A percentile compares a stretch with the other conserved stretches of the same genome.
These are phyloP conservation scores for Zaprionus bogoriensis DNA, from an alignment of 2,888 invertebrate genomes.

Conservation along the genomic window DNA sequence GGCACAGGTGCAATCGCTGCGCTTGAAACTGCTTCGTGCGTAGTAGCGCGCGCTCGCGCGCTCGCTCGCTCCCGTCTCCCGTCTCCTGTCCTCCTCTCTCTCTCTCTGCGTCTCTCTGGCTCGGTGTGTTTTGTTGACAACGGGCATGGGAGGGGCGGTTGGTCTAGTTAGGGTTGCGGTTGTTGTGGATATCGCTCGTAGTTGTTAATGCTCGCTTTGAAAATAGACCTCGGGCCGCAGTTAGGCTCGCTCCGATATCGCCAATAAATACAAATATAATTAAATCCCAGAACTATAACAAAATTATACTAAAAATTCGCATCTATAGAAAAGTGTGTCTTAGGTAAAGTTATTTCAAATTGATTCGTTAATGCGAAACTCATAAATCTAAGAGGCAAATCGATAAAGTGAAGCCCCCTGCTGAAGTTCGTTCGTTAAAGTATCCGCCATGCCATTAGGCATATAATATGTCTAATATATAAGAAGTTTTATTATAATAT, in stretches of 20 bases:
- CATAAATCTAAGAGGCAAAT: constrained; percentile 45
- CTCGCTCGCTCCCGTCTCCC: too few relatives aligned
- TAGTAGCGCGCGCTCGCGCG: too few relatives aligned
- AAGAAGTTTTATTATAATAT: constrained; percentile 18
- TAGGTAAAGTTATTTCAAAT: constrained; percentile 23
- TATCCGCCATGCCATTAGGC: not conserved
- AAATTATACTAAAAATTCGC: not conserved
- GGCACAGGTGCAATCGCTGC: constrained; percentile 46
- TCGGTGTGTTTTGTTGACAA: constrained; percentile 43
- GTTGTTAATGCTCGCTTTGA: constrained; percentile 64
- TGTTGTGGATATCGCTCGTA: constrained; percentile 74
- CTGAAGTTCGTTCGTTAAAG: constrained; percentile 32
- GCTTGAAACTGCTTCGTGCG: constrained; percentile 39
- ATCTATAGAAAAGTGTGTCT: constrained; percentile 1
- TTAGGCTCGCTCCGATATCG: constrained; percentile 20
- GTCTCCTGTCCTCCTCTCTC: not conserved
- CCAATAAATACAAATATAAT: not conserved
- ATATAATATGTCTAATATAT: not conserved
- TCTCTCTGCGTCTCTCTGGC: not conserved
- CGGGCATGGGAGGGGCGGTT: constrained; percentile 36
- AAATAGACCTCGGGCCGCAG: constrained; percentile 58
- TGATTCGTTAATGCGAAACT: not conserved
- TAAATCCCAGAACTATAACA: not conserved
- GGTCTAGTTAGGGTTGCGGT: constrained; percentile 75
- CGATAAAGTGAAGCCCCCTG: constrained; percentile 64